These are phyloP conservation scores for Dolomedes plantarius DNA, from an alignment of 2,888 invertebrate species.

Conservation along the genomic window DNA sequence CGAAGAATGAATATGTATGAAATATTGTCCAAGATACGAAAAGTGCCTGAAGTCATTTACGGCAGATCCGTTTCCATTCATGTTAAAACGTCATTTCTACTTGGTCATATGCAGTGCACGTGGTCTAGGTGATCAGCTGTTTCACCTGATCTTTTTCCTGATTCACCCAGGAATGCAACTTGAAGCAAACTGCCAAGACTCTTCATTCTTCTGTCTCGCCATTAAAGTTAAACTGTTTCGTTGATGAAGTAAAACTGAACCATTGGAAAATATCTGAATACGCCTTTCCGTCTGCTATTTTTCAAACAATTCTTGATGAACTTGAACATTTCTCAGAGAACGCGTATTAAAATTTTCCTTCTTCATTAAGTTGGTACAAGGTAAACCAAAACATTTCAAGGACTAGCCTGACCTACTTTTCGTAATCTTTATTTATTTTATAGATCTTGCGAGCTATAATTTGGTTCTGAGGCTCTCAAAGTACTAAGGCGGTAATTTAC, in stretches of 20 bases:
- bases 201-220: background rate
- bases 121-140: no score
- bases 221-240: background rate
- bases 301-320: background rate
- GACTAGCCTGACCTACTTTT: background rate
- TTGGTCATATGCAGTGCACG: background rate
- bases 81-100: background rate
- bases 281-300: background rate
- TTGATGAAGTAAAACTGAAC: no score
- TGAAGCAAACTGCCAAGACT: no score
- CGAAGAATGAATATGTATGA: no score
- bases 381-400: background rate
- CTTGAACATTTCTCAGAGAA: background rate
- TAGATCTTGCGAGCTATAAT: no score
- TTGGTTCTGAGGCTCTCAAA: no score
- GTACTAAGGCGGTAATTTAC: no score
- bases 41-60: background rate
- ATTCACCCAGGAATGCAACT: no score
- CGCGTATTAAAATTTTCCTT: background rate
- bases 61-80: background rate
- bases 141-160: no score
- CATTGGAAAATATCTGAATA: background rate
- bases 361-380: background rate
- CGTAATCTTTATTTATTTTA: background rate
- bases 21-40: no score